Conservation (phyloP, 1,140 invertebrate genomes). For the Lordiphosa stackelbergi region DNA sequence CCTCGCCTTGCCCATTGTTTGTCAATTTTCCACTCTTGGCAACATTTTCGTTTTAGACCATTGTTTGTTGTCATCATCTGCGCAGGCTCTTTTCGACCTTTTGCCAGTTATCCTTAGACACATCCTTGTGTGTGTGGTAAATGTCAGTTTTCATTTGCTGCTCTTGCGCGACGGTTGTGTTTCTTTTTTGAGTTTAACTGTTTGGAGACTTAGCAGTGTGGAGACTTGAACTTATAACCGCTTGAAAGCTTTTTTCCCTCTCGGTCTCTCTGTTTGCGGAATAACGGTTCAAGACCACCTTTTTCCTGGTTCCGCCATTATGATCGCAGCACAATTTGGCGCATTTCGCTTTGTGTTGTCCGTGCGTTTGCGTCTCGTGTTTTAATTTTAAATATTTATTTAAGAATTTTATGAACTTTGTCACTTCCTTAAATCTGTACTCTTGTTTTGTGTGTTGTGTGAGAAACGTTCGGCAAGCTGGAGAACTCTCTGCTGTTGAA, state of each 20-base stretch:
- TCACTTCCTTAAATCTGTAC: background rate
- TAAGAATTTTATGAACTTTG: slow-evolving; percentile 5
- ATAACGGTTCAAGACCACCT: slow-evolving; percentile 32
- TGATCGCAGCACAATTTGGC: slow-evolving; percentile 61
- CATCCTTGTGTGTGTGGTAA: slow-evolving; percentile 25
- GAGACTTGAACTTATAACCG: slow-evolving; percentile 5
- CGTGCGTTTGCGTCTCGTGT: slow-evolving; percentile 43
- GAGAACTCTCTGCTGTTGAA: slow-evolving; percentile 71
- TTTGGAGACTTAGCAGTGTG: background rate
- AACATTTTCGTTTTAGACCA: slow-evolving; percentile 48
- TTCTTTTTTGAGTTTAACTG: slow-evolving; percentile 6
- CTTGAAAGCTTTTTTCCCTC: slow-evolving; percentile 28
- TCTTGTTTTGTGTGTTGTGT: slow-evolving; percentile 14
- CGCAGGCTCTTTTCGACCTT: slow-evolving; percentile 10
- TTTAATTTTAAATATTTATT: slow-evolving; percentile 17
- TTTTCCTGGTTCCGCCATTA: slow-evolving; percentile 28
- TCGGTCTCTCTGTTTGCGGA: slow-evolving; percentile 12
- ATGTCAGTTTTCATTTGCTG: slow-evolving; percentile 50
- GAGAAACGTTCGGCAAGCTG: slow-evolving; percentile 54
- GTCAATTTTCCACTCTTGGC: slow-evolving; percentile 71
- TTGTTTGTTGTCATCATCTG: slow-evolving; percentile 68
- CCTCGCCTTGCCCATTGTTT: slow-evolving; percentile 52
- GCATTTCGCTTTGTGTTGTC: slow-evolving; percentile 60
- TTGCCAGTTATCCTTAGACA: slow-evolving; percentile 21
- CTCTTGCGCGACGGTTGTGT: slow-evolving; percentile 52